Base-by-base conservation (phyloP, 2,888 invertebrate genomes). In the Scaptomyza parva region DNA sequence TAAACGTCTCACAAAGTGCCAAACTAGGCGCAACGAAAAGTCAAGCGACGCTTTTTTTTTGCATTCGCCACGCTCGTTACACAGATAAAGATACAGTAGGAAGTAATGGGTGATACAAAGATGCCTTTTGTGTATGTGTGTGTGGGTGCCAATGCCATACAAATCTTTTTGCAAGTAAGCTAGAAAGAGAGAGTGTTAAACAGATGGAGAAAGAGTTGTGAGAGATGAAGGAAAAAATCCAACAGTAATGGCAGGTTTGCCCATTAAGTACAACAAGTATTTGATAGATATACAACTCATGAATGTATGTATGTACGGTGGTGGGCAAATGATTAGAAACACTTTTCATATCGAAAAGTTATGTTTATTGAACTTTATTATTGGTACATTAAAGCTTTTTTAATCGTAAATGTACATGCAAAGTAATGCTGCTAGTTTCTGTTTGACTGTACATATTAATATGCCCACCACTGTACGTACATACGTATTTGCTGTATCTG, bases 1-100 rank as follows among this genome's bases (percentile, higher is more conserved):
- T 7, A 62, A 52, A 37, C 40, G 41, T 47, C 28, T 26, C 43
- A 45, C 61, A 64, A 63, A 72, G 41, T 61, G 52, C 44, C 65
- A 80, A 76, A 80, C 51, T 57, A 61, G 65, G 75, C 78, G 70
- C 70, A 63, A 75, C 69, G 28, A 72, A 80, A 82, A 83, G 72
- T 65, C 58, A 65, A 79, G 59, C 64, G 72, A 59, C 66, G 73
- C 67, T 86, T 76, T 82, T 35, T 35, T 33, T 33, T 11, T 74
- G 73, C 58, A 53, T 65, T 77, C 47, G 65, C 57, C 66, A 75
- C 66, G 82, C 82, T 75, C 64, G 59, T 71, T 81, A 74, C 65
- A 58, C 59, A 78, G 63, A 60, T 70, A 57, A 55, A 62, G 58
- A 65, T 59, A 43, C 44, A 40, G 22, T 52, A 35, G 40, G 55